Evolutionary conservation across 2,797 vertebrate genomes (phyloP).

Genomic region (Pogonophryne albipinna): DNA sequence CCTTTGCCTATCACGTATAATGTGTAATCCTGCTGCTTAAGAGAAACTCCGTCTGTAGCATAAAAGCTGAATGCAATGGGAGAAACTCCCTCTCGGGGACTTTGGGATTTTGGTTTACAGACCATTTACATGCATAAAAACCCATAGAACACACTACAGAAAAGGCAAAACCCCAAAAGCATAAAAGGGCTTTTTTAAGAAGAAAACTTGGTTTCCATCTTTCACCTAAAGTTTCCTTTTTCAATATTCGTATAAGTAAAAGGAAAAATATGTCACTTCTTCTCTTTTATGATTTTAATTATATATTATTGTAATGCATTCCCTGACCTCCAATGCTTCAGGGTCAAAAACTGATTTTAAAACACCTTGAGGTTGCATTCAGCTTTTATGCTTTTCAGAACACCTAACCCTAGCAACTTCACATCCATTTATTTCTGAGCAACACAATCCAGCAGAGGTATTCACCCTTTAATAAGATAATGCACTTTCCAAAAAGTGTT

Average conservation of each 20-base stretch:
- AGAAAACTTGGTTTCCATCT: neutral
- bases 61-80: no score
- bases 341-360: conserved; percentile 1
- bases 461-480: conserved; percentile 67
- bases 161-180: no score
- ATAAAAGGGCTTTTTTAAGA: no score
- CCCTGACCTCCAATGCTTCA: neutral
- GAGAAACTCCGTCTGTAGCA: no score
- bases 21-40: no score
- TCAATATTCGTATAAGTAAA: neutral
- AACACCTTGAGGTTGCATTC: neutral
- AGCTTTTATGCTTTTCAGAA: conserved; percentile 9
- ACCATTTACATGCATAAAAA: no score
- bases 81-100: no score
- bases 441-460: conserved; percentile 41
- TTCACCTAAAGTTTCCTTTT: conserved; percentile 4
- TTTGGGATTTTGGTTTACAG: no score
- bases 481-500: conserved; percentile 69
- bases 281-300: neutral
- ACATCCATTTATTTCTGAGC: conserved; percentile 13
- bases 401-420: conserved; percentile 9
- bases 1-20: no score
- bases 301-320: conserved; percentile 3
- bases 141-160: no score
- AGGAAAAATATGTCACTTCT: conserved; percentile 10